These are phyloP conservation scores for Dicentrarchus labrax DNA, from an alignment of 2,113 vertebrate genomes.

Conservation along the genomic window DNA sequence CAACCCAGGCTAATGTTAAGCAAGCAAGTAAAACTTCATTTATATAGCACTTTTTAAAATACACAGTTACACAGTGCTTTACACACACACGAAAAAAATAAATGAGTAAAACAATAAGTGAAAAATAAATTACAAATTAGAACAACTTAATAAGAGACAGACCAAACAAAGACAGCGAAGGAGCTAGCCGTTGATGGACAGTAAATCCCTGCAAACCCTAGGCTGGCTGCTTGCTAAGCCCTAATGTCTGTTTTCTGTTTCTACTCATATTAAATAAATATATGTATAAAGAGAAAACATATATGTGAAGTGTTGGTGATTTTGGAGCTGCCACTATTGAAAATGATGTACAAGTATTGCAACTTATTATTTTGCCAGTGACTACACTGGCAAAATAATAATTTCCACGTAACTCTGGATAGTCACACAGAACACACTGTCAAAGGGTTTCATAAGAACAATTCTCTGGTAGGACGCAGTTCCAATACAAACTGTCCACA, in stretches of 20 bases:
- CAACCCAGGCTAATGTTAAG: not conserved
- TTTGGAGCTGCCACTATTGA: not conserved
- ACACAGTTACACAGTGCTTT: too few species aligned
- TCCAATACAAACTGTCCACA: not conserved
- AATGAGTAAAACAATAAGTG: too few species aligned
- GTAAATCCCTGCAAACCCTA: slow-evolving; percentile 14
- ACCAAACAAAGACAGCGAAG: too few species aligned
- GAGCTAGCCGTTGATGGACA: not conserved
- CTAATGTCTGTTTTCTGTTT: slow-evolving; percentile 13
- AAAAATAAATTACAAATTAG: too few species aligned
- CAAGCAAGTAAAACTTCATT: too few species aligned
- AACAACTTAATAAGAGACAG: too few species aligned
- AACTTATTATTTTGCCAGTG: not conserved
- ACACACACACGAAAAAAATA: too few species aligned
- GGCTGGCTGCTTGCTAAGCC: slow-evolving; percentile 7
- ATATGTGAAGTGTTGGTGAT: not conserved
- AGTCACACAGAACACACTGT: not conserved
- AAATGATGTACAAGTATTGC: not conserved
- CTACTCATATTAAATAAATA: not conserved
- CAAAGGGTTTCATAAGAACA: not conserved
- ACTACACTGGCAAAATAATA: not conserved
- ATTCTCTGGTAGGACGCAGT: not conserved
- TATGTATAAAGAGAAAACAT: not conserved
- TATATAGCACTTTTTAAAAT: too few species aligned
- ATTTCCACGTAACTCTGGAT: not conserved